Evolutionary conservation across 2,888 invertebrate genomes (phyloP).

Genomic region (Drosophila nr. perissopoda): DNA sequence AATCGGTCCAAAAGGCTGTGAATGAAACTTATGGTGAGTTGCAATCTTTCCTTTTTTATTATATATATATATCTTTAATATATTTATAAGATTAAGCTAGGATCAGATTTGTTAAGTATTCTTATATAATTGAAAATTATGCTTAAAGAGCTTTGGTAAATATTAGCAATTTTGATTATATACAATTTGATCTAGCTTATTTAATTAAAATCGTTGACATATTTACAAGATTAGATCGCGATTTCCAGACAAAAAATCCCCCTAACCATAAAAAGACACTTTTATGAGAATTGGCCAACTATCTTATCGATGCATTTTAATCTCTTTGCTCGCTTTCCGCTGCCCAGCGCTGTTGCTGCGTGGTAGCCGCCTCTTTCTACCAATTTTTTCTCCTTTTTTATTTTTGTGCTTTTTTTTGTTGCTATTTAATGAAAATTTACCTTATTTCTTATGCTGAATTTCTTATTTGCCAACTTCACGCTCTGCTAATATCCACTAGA

Average conservation of each 20-base stretch:
- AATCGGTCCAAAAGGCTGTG: conserved; percentile 84
- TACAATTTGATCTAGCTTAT: neutral
- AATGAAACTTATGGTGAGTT: conserved; percentile 85
- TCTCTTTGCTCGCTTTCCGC: conserved; percentile 40
- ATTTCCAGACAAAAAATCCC: neutral
- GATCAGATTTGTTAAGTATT: neutral
- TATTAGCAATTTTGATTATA: neutral
- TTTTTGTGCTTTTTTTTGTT: conserved; percentile 42
- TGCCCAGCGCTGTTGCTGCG: conserved; percentile 36
- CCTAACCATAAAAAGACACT: neutral
- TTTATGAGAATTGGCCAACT: conserved; percentile 1
- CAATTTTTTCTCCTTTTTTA: conserved; percentile 45
- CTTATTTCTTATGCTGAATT: conserved; percentile 71
- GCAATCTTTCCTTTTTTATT: neutral
- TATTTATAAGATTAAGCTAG: neutral
- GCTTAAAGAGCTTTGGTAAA: neutral
- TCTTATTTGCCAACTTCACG: conserved; percentile 85
- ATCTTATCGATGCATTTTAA: conserved; percentile 40
- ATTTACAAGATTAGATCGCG: neutral
- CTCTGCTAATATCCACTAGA: conserved; percentile 85
- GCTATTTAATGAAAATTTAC: conserved; percentile 75
- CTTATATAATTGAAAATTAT: neutral
- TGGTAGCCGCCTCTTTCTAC: conserved; percentile 21
- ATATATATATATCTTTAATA: neutral
- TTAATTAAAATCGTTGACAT: neutral